These are phyloP conservation scores for Molothrus ater DNA, from an alignment of 2,797 vertebrate genomes.

Conservation along the genomic window DNA sequence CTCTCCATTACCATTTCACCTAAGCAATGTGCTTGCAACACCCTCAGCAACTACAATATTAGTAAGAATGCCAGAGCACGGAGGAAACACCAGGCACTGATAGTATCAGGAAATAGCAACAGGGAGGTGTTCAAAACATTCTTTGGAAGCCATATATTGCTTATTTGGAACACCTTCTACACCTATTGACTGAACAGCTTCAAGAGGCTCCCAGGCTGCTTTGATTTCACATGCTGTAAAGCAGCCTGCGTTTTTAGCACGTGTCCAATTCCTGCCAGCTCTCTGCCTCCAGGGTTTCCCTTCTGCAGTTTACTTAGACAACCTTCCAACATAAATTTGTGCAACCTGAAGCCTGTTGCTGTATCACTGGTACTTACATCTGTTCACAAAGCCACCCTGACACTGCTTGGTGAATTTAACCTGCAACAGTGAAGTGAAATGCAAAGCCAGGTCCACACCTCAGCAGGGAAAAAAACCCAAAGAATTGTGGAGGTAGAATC, in stretches of 20 bases:
- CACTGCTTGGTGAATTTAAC: neutral
- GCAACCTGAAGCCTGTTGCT: neutral
- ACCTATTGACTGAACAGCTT: neutral
- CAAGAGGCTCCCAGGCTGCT: neutral
- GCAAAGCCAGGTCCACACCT: neutral
- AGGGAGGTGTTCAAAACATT: neutral
- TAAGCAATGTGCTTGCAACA: neutral
- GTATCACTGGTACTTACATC: neutral
- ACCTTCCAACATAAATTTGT: neutral
- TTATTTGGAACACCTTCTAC: neutral
- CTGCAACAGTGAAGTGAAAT: neutral
- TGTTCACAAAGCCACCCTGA: neutral
- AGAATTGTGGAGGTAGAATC: neutral
- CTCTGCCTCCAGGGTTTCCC: neutral
- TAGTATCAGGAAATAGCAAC: neutral
- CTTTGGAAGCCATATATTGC: neutral
- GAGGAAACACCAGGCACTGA: neutral
- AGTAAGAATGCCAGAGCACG: neutral
- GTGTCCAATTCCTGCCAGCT: neutral
- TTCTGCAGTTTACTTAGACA: neutral
- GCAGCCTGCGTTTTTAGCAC: neutral
- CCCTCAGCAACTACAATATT: neutral
- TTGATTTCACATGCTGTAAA: neutral
- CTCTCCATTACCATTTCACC: neutral
- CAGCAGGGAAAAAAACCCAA: neutral